Evolutionary conservation across 2,113 vertebrate species (phyloP).

Genomic region (Rana temporaria): DNA sequence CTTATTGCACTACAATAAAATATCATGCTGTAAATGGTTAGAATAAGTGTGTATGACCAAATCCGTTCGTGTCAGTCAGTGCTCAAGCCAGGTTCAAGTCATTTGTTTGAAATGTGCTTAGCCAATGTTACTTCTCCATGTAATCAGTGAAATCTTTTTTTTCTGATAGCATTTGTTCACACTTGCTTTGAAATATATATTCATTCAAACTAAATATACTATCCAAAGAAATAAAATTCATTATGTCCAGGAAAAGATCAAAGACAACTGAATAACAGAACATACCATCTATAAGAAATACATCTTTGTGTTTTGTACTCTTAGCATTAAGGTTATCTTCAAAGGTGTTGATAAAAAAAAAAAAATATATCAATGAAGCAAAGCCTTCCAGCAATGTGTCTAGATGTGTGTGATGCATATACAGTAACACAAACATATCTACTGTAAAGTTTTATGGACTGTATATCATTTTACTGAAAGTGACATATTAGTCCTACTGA

Average conservation of each 20-base stretch:
- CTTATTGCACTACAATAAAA: no score
- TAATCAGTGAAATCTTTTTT: no score
- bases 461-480: background rate
- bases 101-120: no score
- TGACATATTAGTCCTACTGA: background rate
- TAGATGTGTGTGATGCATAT: background rate
- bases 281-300: background rate
- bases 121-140: no score
- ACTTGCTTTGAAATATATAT: no score
- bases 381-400: constrained; percentile 11
- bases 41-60: no score
- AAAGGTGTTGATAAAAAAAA: constrained; percentile 30
- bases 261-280: background rate
- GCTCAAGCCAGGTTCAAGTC: no score
- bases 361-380: background rate
- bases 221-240: background rate
- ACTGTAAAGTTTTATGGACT: background rate
- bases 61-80: no score
- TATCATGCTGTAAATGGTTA: no score
- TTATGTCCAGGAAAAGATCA: constrained; percentile 9
- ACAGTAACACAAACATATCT: background rate
- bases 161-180: no score
- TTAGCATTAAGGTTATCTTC: background rate
- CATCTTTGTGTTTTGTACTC: background rate
- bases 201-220: background rate